Evolutionary conservation across 2,113 vertebrate species (phyloP), one percentile per base, ranked within the genome.

Genomic region (Hemichromis elongatus): DNA sequence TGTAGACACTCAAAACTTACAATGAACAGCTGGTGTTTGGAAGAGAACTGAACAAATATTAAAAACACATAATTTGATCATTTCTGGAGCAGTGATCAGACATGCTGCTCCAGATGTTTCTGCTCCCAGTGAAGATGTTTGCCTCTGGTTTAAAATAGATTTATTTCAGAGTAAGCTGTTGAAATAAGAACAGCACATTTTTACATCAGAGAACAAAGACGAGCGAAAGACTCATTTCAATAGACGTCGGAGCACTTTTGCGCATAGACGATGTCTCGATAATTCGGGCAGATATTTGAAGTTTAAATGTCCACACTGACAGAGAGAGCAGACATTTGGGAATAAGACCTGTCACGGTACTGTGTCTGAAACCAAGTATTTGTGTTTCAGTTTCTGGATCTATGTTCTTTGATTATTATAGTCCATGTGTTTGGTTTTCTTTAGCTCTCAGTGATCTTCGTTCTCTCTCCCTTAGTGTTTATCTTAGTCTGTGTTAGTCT

Each of bases 191-290:
- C 30, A 63, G 18, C 59, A 7, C 30, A 37, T 63, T 63, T 61
- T 63, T 37, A n/a, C 1, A 63, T 37, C 30, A 35, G 30, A 30
- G 30, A 63, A 1, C 35, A 63, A 63, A 63, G 59, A 37, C 1
- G 2, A 63, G 11, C 30, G n/a, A 37, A 63, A 63, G 30, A 35
- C 59, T 35, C 0, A 35, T 63, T 63, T 63, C 59, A n/a, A 37
- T 30, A 63, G 30, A 63, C 59, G 18, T 63, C 6, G 2, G 18
- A 1, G 30, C 59, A 35, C 33, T 8, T 35, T 35, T 63, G 2
- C 59, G 35, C 30, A 63, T n/a, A 12, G 6, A 30, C 18, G 6
- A 37, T 12, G 59, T 63, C 59, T 37, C 0, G 0, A 35, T n/a
- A 5, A 2, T 63, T 63, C 10, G 7, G 35, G 30, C 9, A 1